Percentiles rank a stretch among this genome's conserved stretches.
phyloP scores from a whole-genome alignment of 2,888 invertebrate genomes.

The Chironomus tentans region DNA sequence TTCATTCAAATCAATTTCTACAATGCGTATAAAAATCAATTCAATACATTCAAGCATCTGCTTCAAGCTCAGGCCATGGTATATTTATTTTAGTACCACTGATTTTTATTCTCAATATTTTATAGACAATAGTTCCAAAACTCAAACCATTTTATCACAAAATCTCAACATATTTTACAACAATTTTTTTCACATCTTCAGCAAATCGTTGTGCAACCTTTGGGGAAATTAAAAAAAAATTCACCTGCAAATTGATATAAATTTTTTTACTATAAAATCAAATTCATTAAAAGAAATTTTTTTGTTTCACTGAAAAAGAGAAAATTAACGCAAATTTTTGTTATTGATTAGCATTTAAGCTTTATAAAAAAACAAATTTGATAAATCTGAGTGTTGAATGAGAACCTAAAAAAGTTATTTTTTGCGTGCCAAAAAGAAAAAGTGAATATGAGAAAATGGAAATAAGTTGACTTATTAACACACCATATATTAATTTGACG shows the following conservation, averaged over 20 bases:
- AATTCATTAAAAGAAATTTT: background rate
- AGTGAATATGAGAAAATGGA: background rate
- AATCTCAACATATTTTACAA: no score
- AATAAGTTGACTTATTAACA: background rate
- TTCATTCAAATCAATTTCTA: no score
- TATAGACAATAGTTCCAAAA: no score
- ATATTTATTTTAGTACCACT: no score
- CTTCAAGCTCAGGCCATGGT: no score
- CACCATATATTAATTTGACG: background rate
- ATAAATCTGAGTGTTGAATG: background rate
- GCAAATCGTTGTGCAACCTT: no score
- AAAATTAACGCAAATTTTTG: background rate
- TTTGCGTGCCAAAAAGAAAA: conserved; percentile 5
- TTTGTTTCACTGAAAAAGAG: background rate
- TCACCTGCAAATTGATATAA: background rate
- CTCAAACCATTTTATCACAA: no score
- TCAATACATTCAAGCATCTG: no score
- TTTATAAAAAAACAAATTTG: background rate
- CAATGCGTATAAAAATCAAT: no score
- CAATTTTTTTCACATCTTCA: no score
- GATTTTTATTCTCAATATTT: no score
- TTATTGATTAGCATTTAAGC: conserved; percentile 21
- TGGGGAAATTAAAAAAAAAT: background rate
- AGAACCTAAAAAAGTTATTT: background rate
- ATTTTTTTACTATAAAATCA: background rate